These are phyloP conservation scores for Eurystomus glaucurus DNA, from an alignment of 2,797 vertebrate species.

Conservation along the genomic window DNA sequence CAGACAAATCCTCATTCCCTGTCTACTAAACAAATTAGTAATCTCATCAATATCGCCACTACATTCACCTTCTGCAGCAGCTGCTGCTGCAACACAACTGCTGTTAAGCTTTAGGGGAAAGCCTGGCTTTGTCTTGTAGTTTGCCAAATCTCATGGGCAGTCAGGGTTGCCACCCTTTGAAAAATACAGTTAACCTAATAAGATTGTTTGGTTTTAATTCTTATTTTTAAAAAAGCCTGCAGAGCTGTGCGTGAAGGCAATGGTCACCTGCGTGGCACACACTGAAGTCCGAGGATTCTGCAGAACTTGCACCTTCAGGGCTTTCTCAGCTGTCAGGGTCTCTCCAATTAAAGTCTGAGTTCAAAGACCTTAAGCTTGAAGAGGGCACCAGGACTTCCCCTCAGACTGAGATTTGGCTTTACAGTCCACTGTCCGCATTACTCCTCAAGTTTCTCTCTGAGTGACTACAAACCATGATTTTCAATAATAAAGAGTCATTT, in stretches of 20 bases:
- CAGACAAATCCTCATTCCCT: constrained; percentile 79
- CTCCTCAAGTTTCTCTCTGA: not conserved
- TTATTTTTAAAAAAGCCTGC: not conserved
- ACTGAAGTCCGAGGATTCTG: not conserved
- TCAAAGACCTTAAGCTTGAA: not conserved
- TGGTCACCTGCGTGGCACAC: not conserved
- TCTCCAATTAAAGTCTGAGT: not conserved
- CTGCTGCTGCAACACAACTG: constrained; percentile 62
- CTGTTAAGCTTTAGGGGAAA: constrained; percentile 54
- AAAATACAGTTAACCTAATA: not conserved
- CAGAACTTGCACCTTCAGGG: not conserved
- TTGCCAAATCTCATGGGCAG: constrained; percentile 26
- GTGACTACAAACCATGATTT: not conserved
- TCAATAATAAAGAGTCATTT: not conserved
- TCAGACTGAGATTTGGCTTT: not conserved
- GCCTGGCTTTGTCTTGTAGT: not conserved
- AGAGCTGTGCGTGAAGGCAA: not conserved
- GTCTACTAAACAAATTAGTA: constrained; percentile 82
- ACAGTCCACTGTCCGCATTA: not conserved
- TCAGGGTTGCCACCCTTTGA: not conserved
- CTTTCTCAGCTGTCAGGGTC: not conserved
- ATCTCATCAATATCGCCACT: constrained; percentile 80
- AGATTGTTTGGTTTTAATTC: not conserved
- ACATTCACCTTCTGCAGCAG: constrained; percentile 79
- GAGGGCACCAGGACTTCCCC: not conserved